phyloP scores from a whole-genome alignment of 2,888 invertebrate species.

The Eupithecia pulchellata region DNA sequence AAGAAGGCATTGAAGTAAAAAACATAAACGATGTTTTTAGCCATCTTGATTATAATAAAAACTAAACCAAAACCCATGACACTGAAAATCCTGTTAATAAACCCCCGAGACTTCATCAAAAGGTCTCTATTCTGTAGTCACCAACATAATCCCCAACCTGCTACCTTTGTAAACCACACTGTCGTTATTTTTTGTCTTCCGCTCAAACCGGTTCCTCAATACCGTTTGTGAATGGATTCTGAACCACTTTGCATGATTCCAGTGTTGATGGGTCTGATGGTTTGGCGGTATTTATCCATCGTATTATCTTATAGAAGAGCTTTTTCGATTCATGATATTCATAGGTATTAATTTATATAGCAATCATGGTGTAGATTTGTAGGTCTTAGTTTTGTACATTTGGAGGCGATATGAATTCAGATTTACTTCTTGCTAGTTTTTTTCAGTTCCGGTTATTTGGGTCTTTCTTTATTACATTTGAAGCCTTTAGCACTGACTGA shows the following conservation, averaged over 20 bases:
- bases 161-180: slow-evolving; percentile 42
- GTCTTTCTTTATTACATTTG: not conserved
- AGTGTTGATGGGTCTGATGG: slow-evolving; percentile 8
- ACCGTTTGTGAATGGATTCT: slow-evolving; percentile 27
- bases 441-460: not conserved
- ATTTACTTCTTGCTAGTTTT: not conserved
- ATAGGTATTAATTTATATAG: too few relatives aligned
- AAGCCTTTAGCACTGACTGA: not conserved
- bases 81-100: not conserved
- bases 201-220: slow-evolving; percentile 61
- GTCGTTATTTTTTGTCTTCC: slow-evolving; percentile 61
- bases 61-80: not conserved
- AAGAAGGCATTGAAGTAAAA: not conserved
- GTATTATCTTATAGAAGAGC: not conserved
- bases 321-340: not conserved
- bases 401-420: not conserved
- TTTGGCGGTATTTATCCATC: slow-evolving; percentile 25
- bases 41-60: not conserved
- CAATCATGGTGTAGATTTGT: too few relatives aligned
- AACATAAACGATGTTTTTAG: not conserved
- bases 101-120: slow-evolving; percentile 6
- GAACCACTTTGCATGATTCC: slow-evolving; percentile 25
- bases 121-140: slow-evolving; percentile 13
- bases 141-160: slow-evolving; percentile 30
- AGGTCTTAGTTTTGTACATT: too few relatives aligned